Base-by-base conservation (phyloP, 2,113 vertebrate genomes). In the Xenopus borealis region DNA sequence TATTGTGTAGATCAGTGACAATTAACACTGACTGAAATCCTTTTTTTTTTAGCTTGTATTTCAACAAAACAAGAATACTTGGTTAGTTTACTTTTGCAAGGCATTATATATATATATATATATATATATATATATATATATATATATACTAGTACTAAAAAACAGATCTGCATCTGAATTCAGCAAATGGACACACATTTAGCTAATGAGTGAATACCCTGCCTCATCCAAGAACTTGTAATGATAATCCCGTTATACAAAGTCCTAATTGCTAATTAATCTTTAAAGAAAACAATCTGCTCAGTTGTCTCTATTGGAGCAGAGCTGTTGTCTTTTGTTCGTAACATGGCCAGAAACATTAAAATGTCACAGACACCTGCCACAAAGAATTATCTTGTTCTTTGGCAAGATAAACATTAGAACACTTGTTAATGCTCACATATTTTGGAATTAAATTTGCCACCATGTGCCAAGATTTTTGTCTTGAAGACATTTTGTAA, bases 251-350 rank as follows among this genome's bases (percentile, higher is more conserved):
- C 69, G 57, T 68, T 68, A 62, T 59, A 68, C 20, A 62, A 44
- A 75, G 50, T 61, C 66, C 66, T 68, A 47, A 68, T 68, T 58
- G 68, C 23, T 53, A 68, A 40, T 71, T 71, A 71, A 62, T 68
- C 65, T 47, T 52, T 55, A 33, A 58, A 52, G 63, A 52, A 67
- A 67, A 67, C 65, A 67, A 67, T 67, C 46, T 67, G 47, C 33
- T 68, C 20, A 62, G 16, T 62, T 52, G 65, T 53, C 71, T 72
- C 44, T 68, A 16, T 16, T 61, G 23, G 20, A 62, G 58, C 45
- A 12, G 9, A 69, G 17, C 47, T 33, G 50, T 3, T 40, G 55
- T 19, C 13, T 58, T 47, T 58, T 40, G 19, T 55, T 65, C 16
- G 58, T 23, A 45, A 16, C 27, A 18, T 46, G 66, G 62, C 14